phyloP scores from a whole-genome alignment of 2,797 vertebrate genomes.

The Platalea minor region DNA sequence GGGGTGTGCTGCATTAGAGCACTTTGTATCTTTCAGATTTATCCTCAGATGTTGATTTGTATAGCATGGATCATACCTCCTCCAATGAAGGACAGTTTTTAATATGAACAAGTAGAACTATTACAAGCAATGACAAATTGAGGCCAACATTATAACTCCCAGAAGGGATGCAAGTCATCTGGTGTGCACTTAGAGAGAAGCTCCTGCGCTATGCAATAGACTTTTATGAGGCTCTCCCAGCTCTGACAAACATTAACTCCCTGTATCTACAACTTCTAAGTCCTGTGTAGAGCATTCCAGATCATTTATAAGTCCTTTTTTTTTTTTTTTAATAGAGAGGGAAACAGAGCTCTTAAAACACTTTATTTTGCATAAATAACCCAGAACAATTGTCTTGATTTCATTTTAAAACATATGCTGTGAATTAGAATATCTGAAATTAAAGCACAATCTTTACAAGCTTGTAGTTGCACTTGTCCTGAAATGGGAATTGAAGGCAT shows the following conservation, averaged over 20 bases:
- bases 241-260: neutral
- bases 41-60: neutral
- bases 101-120: neutral
- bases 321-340: neutral
- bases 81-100: neutral
- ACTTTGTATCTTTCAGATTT: neutral
- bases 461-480: neutral
- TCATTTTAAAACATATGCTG: neutral
- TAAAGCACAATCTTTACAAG: neutral
- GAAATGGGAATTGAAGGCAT: neutral
- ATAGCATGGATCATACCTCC: neutral
- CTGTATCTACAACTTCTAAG: neutral
- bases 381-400: neutral
- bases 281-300: neutral
- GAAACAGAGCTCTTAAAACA: neutral
- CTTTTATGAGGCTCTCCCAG: neutral
- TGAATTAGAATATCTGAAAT: neutral
- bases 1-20: neutral
- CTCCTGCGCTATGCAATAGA: neutral
- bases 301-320: neutral
- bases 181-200: neutral
- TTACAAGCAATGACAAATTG: neutral
- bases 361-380: neutral
- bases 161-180: neutral
- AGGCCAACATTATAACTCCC: neutral